phyloP scores from a whole-genome alignment of 2,888 invertebrate species.

The Tipula confusa region DNA sequence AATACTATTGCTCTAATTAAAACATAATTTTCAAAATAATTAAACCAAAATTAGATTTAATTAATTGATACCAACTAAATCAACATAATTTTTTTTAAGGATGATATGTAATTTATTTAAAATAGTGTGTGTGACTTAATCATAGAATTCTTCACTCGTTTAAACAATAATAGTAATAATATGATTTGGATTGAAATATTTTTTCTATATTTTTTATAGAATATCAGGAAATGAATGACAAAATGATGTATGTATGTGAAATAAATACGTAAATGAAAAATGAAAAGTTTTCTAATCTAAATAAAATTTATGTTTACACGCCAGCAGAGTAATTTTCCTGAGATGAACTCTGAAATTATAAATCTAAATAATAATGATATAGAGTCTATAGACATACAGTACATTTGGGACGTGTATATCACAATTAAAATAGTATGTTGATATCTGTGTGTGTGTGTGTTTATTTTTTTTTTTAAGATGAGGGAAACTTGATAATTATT shows the following conservation, averaged over 20 bases:
- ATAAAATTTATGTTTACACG: not conserved
- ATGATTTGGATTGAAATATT: not conserved
- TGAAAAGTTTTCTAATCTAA: not conserved
- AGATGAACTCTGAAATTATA: not conserved
- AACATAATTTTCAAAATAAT: not conserved
- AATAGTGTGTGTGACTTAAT: not conserved
- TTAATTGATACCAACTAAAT: not conserved
- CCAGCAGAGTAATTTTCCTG: not conserved
- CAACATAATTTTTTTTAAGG: not conserved
- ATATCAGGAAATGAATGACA: not conserved
- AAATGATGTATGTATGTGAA: not conserved
- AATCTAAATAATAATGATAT: not conserved
- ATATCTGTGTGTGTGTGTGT: not conserved
- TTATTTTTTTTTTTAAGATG: not conserved
- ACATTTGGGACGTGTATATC: not conserved
- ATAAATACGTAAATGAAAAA: not conserved
- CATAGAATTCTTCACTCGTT: no score
- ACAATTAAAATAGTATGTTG: not conserved
- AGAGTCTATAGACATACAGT: not conserved
- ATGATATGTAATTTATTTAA: conserved; percentile 3
- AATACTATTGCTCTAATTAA: not conserved
- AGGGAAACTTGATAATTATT: conserved; percentile 7
- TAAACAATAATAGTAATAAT: not conserved
- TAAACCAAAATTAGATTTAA: no score
- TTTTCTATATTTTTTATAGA: not conserved